A percentile compares a stretch with the other conserved stretches of the same genome.
Conservation (phyloP, 2,113 vertebrate species). For the Pseudopipra pipra region DNA sequence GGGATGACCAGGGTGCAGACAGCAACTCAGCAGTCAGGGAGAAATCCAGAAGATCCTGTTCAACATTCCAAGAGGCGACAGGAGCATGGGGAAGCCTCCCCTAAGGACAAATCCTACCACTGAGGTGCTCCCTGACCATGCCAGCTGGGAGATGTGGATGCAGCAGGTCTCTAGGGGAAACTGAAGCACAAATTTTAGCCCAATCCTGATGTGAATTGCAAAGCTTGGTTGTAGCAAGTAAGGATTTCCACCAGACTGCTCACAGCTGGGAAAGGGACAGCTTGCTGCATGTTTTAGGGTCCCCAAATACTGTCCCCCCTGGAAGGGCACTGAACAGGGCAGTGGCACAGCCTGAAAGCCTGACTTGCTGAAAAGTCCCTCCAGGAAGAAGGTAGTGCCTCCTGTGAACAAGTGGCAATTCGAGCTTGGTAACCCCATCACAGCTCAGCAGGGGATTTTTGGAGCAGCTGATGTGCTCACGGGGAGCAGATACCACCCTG, state of each 20-base stretch:
- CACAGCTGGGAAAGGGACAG: neutral
- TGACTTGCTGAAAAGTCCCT: neutral
- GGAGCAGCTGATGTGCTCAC: neutral
- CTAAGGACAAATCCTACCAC: neutral
- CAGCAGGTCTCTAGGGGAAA: neutral
- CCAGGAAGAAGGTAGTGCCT: neutral
- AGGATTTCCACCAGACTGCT: fast-evolving
- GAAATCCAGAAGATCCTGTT: neutral
- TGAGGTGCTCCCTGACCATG: neutral
- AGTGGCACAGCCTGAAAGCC: neutral
- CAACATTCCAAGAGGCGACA: fast-evolving
- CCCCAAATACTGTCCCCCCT: too few relatives aligned
- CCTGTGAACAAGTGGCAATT: neutral
- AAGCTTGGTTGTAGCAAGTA: neutral
- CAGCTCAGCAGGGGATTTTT: neutral
- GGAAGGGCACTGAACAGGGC: neutral
- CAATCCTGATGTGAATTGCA: fast-evolving
- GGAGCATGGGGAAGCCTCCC: neutral
- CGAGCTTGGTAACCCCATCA: fast-evolving
- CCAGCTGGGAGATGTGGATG: neutral
- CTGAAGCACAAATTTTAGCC: neutral
- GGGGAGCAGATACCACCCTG: fast-evolving
- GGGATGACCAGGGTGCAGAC: neutral
- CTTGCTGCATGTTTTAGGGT: neutral
- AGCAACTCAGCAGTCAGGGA: neutral